Base-by-base conservation (phyloP, 2,797 vertebrate species). In the Fistularia commersonii region DNA sequence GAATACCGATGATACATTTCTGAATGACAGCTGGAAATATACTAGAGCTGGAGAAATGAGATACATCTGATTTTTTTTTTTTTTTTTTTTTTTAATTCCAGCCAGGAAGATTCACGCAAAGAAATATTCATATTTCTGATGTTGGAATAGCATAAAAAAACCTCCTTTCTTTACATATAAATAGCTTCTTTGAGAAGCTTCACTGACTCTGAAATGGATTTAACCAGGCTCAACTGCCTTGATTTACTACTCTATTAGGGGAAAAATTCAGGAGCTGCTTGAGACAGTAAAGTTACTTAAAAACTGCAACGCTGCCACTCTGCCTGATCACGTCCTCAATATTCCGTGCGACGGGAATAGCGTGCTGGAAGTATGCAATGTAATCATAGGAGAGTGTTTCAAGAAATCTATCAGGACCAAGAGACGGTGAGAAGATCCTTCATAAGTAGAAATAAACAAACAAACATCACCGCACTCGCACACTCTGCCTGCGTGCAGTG, bases 221-320 rank as follows among this genome's bases (percentile, higher is more conserved):
- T 34, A 32, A 6, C 3, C 15, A n/a, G 32, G 35, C 55, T 51
- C 32, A 65, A 59, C 49, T 45, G 39, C 51, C 15, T 45, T 75
- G 80, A 85, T 84, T 77, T 75, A 87, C 61, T 53, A 51, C 59
- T 71, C 57, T 54, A 65, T 71, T 70, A 50, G n/a, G n/a, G 48
- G 34, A 61, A 68, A 65, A 49, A 51, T 53, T 48, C 56, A 61
- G 58, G 44, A 40, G 49, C 50, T 45, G 54, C 33, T 60, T n/a
- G 32, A 41, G 43, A 68, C 23, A 39, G 50, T 61, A 42, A 61
- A 72, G 72, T 51, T 61, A 61, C 43, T 64, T 40, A 47, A 35
- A 64, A 15, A 41, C 70, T 70, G 66, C 37, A 14, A 23, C 10
- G 1, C 39, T 53, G 54, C 45, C 51, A 51, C 45, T 45, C 37